These are phyloP conservation scores for Ctenicera cuprea DNA, from an alignment of 2,888 invertebrate genomes.

Conservation along the genomic window DNA sequence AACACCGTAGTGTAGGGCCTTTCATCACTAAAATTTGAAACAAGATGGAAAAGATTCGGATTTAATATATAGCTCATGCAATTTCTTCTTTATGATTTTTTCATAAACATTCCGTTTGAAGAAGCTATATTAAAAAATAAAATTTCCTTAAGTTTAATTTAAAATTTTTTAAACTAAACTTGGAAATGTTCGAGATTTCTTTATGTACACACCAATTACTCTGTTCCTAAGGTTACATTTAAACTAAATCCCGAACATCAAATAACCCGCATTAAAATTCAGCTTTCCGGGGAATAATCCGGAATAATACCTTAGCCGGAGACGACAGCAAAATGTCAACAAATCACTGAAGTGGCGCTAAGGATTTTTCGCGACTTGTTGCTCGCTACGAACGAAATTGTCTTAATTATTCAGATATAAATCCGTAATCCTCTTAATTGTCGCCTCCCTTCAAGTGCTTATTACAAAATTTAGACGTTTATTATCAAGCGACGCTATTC, in stretches of 20 bases:
- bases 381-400: conserved; percentile 33
- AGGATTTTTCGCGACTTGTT: conserved; percentile 39
- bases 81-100: too few species aligned
- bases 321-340: conserved; percentile 16
- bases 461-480: conserved; percentile 46
- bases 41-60: too few species aligned
- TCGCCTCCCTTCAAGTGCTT: conserved; percentile 44
- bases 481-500: conserved; percentile 37
- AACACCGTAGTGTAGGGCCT: too few species aligned
- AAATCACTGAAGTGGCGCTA: conserved; percentile 7
- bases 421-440: conserved; percentile 40
- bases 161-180: too few species aligned
- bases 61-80: too few species aligned
- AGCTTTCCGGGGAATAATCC: not conserved
- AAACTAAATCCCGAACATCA: not conserved
- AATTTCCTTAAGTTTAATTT: too few species aligned
- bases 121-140: too few species aligned
- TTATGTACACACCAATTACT: not conserved
- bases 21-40: too few species aligned
- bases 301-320: conserved; percentile 14
- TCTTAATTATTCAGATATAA: conserved; percentile 45
- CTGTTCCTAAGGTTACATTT: not conserved
- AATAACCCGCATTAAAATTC: conserved; percentile 9
- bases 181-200: too few species aligned
- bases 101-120: too few species aligned